Evolutionary conservation across 37 sponge, comb jelly and placozoan genomes (phyloP).

Genomic region (Crambe crambe): DNA sequence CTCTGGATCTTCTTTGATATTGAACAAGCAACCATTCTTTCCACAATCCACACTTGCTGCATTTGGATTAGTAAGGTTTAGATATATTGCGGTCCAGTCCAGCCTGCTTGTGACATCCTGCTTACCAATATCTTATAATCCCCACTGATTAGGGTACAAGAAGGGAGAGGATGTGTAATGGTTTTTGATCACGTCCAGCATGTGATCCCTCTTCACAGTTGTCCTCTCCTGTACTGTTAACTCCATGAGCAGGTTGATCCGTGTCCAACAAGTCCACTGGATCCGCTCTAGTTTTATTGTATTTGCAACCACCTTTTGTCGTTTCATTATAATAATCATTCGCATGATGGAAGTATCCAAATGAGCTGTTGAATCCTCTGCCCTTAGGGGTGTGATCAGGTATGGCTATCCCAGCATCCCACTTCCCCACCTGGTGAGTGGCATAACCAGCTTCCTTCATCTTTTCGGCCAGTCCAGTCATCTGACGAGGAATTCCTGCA

Average conservation of each 20-base stretch:
- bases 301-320: background rate
- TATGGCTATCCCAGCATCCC: constrained; percentile 47
- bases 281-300: too few relatives aligned
- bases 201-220: constrained; percentile 16
- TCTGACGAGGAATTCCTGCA: constrained; percentile 27
- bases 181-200: constrained; percentile 19
- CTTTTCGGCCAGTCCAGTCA: constrained; percentile 47
- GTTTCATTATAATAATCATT: constrained; percentile 54
- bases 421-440: constrained; percentile 58
- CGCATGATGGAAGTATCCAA: constrained; percentile 57
- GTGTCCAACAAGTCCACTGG: constrained; percentile 42
- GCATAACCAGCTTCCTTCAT: constrained; percentile 33
- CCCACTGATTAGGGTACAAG: too few relatives aligned
- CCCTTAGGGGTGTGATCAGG: constrained; percentile 17
- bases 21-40: too few relatives aligned
- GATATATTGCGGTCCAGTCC: too few relatives aligned
- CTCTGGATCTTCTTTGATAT: too few relatives aligned
- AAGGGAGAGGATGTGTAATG: constrained; percentile 50
- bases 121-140: too few relatives aligned
- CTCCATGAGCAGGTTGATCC: constrained; percentile 33
- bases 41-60: too few relatives aligned
- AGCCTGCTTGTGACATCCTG: too few relatives aligned
- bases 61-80: too few relatives aligned
- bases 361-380: constrained; percentile 30
- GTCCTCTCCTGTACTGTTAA: constrained; percentile 29